phyloP scores from a whole-genome alignment of 2,888 invertebrate genomes.

The Epinotia demarniana region DNA sequence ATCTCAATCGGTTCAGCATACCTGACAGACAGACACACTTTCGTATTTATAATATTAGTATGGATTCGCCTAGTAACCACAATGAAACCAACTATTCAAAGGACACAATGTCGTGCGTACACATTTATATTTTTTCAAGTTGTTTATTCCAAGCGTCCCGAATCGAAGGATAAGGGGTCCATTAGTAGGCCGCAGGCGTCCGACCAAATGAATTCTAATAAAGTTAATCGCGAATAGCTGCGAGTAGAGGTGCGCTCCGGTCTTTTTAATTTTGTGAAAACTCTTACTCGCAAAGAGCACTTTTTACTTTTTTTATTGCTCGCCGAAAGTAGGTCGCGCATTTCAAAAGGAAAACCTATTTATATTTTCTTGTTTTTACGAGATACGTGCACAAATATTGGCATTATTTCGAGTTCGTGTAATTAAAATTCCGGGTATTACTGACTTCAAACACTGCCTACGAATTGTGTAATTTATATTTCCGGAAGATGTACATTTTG shows the following conservation, averaged over 20 bases:
- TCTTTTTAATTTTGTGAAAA: constrained; percentile 67
- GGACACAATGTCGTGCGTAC: neutral
- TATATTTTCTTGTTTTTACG: constrained; percentile 28
- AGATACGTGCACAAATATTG: constrained; percentile 6
- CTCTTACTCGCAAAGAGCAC: constrained; percentile 55
- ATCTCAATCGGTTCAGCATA: too few relatives aligned
- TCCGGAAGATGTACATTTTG: neutral
- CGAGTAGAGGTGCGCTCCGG: constrained; percentile 60
- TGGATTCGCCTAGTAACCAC: neutral
- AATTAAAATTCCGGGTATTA: constrained; percentile 3
- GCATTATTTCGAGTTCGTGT: neutral
- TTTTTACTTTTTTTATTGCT: constrained; percentile 59
- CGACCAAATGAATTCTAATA: constrained; percentile 77
- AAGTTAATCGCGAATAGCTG: constrained; percentile 73
- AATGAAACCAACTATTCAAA: neutral
- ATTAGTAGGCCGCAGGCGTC: constrained; percentile 68
- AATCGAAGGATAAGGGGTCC: constrained; percentile 62
- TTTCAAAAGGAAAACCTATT: constrained; percentile 44
- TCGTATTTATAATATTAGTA: neutral
- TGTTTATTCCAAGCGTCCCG: constrained; percentile 47
- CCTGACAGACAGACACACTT: too few relatives aligned
- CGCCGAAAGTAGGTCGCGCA: constrained; percentile 51
- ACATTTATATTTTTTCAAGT: constrained; percentile 8
- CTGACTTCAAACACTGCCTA: neutral
- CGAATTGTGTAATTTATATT: constrained; percentile 4